Conservation (phyloP, 2,888 invertebrate genomes). For the Netelia virgata region DNA sequence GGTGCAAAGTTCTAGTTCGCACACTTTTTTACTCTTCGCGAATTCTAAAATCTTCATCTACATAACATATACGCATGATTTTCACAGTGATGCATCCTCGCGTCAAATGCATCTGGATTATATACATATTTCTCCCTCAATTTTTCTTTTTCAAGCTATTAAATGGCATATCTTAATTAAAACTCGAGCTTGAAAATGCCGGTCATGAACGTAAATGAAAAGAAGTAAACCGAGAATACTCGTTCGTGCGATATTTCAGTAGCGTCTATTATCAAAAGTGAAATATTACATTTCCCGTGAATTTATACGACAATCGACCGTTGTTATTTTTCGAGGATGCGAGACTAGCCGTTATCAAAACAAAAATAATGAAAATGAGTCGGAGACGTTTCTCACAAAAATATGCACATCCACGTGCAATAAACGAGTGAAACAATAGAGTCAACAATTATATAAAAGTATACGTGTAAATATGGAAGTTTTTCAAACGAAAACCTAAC, state of each 20-base stretch:
- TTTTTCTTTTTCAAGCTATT: too few species aligned
- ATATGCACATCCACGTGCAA: too few species aligned
- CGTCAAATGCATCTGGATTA: not conserved
- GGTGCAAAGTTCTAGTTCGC: constrained; percentile 40
- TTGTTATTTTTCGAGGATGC: not conserved
- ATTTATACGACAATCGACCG: not conserved
- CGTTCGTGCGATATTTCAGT: not conserved
- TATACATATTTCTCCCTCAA: too few species aligned
- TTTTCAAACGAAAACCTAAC: too few species aligned
- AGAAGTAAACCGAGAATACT: not conserved
- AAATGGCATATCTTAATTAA: not conserved
- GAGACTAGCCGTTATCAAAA: not conserved
- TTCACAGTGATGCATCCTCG: constrained; percentile 1
- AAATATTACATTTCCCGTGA: not conserved
- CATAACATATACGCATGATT: not conserved
- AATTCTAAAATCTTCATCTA: not conserved
- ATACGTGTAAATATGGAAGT: too few species aligned
- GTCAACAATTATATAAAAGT: too few species aligned
- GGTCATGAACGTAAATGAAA: not conserved
- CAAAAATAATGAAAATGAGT: not conserved
- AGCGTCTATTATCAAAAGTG: not conserved
- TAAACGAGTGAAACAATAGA: too few species aligned
- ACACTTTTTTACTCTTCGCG: not conserved
- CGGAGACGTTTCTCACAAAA: too few species aligned
- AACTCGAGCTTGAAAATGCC: not conserved